A percentile compares a stretch with the other conserved stretches of the same genome.
Evolutionary conservation across 2,888 invertebrate species (phyloP).

Genomic region (Strigamia transsilvanica): DNA sequence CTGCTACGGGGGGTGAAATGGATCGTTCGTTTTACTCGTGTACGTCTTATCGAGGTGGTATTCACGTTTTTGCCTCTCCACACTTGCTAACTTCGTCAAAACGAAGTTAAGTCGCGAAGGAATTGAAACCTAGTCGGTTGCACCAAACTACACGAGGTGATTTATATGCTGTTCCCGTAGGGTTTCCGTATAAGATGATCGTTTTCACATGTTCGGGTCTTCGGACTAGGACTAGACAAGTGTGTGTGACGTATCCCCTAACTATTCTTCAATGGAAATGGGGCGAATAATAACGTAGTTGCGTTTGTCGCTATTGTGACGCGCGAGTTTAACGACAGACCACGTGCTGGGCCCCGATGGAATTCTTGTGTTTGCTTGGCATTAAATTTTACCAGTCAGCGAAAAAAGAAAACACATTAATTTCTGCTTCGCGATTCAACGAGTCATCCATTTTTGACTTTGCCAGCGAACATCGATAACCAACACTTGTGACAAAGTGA

Average conservation of each 20-base stretch:
- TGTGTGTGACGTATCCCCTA: neutral
- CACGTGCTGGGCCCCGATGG: constrained; percentile 27
- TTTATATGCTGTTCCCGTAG: neutral
- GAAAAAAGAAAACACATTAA: constrained; percentile 39
- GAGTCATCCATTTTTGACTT: neutral
- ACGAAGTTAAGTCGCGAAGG: constrained; percentile 9
- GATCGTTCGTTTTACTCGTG: constrained; percentile 29
- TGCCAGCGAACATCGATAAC: neutral
- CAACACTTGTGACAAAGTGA: constrained; percentile 7
- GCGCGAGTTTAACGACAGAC: constrained; percentile 12
- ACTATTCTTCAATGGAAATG: constrained; percentile 42
- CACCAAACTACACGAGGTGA: constrained; percentile 27
- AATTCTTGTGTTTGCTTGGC: constrained; percentile 6
- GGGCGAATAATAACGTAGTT: constrained; percentile 35
- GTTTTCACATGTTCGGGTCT: neutral
- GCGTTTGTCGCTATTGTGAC: constrained; percentile 17
- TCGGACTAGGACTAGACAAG: neutral
- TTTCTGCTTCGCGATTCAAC: constrained; percentile 18
- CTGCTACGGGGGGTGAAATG: constrained; percentile 41
- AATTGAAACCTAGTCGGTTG: neutral
- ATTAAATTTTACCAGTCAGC: constrained; percentile 38
- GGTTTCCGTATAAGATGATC: constrained; percentile 13
- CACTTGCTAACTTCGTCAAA: constrained; percentile 4
- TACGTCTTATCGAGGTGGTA: constrained; percentile 34
- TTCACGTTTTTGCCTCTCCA: neutral